Evolutionary conservation across 1,140 invertebrate species (phyloP).

Genomic region (Drosophila baimaii): DNA sequence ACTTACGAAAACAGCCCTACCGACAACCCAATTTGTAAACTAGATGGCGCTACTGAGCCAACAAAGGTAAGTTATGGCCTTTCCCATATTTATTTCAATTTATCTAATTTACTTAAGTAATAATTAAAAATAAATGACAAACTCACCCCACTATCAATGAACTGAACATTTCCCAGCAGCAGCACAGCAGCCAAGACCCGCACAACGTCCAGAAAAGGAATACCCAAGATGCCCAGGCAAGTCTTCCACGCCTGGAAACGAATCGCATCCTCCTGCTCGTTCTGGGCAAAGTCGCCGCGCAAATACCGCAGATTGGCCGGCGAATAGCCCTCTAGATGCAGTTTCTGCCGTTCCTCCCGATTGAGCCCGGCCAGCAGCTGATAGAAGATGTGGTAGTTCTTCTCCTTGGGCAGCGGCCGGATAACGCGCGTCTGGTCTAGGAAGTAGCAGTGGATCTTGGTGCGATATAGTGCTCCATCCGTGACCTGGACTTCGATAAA

Average conservation of each 20-base stretch:
- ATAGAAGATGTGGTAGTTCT: constrained; percentile 99
- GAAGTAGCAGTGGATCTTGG: constrained; percentile 98
- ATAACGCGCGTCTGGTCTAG: constrained; percentile 95
- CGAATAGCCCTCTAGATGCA: constrained; percentile 93
- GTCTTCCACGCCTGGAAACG: constrained; percentile 95
- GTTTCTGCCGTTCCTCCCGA: constrained; percentile 92
- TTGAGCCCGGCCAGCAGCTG: constrained; percentile 96
- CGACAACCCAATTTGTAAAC: background rate
- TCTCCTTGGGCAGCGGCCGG: constrained; percentile 92
- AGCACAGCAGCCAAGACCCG: constrained; percentile 95
- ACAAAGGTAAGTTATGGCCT: background rate
- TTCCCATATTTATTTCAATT: background rate
- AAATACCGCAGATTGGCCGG: constrained; percentile 92
- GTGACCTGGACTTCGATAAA: constrained; percentile 98
- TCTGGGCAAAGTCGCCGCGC: constrained; percentile 89
- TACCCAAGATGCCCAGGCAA: constrained; percentile 94
- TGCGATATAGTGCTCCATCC: constrained; percentile 96
- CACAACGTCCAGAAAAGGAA: constrained; percentile 96
- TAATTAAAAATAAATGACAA: background rate
- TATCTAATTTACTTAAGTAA: background rate
- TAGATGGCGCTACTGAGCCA: constrained; percentile 16
- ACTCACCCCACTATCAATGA: constrained; percentile 89
- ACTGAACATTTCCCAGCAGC: constrained; percentile 95
- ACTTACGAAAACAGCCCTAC: background rate
- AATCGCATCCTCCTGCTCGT: constrained; percentile 90